Percentiles rank a stretch among this genome's conserved stretches.
These are phyloP conservation scores for Diadophis punctatus DNA, from an alignment of 2,113 vertebrate species.

Conservation along the genomic window DNA sequence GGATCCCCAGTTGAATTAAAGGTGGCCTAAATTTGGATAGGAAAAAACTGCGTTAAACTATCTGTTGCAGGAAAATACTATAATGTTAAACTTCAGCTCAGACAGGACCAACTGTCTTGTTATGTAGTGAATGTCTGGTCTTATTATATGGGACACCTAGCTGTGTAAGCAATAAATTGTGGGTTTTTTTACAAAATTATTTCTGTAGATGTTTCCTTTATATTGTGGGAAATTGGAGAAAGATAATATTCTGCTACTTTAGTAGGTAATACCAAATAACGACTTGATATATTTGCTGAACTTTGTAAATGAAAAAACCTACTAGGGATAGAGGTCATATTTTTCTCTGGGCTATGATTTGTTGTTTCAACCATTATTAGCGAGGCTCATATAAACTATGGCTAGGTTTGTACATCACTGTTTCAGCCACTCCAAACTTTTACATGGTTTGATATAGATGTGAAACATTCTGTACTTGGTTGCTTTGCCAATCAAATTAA, in stretches of 20 bases:
- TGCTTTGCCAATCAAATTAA: neutral
- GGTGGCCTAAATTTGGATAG: neutral
- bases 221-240: neutral
- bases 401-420: neutral
- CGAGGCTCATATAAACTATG: neutral
- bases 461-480: neutral
- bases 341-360: neutral
- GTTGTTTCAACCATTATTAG: neutral
- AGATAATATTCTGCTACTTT: neutral
- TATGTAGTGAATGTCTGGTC: neutral
- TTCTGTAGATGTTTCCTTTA: neutral
- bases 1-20: neutral
- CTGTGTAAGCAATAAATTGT: conserved; percentile 25
- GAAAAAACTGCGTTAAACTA: neutral
- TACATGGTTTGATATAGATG: neutral
- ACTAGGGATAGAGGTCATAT: neutral
- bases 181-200: neutral
- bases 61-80: neutral
- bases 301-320: neutral
- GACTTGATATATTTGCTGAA: neutral
- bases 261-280: neutral
- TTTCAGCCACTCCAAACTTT: neutral
- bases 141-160: neutral
- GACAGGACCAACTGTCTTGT: neutral
- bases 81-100: neutral